Percentiles rank a stretch among this genome's conserved stretches.
phyloP scores from a whole-genome alignment of 2,113 vertebrate genomes.

The Plecotus auritus region DNA sequence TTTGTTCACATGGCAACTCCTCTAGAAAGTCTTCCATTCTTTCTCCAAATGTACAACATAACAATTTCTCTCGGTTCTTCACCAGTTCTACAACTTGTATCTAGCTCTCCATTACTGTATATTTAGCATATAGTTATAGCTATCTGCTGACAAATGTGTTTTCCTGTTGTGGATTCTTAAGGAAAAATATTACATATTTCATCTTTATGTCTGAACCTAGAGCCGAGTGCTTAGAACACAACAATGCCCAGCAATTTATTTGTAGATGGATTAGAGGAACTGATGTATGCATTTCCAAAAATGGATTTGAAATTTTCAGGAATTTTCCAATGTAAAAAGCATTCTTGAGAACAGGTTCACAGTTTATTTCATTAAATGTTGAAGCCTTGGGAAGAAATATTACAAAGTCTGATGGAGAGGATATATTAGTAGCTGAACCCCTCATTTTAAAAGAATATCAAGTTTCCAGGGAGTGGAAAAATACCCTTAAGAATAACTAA shows the following conservation, averaged over 20 bases:
- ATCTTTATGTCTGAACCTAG: neutral
- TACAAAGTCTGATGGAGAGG: neutral
- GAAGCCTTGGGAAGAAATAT: neutral
- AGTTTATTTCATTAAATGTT: conserved; percentile 24
- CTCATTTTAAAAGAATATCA: neutral
- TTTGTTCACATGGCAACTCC: neutral
- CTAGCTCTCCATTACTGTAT: neutral
- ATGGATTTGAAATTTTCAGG: neutral
- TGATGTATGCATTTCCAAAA: neutral
- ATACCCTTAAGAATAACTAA: conserved; percentile 40
- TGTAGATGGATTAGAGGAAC: neutral
- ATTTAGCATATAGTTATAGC: neutral
- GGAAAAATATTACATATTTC: neutral
- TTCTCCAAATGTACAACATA: neutral
- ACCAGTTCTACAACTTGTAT: neutral
- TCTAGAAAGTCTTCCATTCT: neutral
- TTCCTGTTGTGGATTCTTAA: neutral
- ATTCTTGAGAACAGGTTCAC: neutral
- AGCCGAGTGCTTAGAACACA: neutral
- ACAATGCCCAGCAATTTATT: neutral
- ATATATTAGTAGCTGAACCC: neutral
- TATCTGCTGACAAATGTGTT: neutral
- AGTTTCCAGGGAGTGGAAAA: neutral
- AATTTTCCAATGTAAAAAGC: conserved; percentile 10
- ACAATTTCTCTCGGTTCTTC: neutral